Base-by-base conservation (phyloP, 2,113 vertebrate genomes). In the Machaerirhynchus nigripectus region DNA sequence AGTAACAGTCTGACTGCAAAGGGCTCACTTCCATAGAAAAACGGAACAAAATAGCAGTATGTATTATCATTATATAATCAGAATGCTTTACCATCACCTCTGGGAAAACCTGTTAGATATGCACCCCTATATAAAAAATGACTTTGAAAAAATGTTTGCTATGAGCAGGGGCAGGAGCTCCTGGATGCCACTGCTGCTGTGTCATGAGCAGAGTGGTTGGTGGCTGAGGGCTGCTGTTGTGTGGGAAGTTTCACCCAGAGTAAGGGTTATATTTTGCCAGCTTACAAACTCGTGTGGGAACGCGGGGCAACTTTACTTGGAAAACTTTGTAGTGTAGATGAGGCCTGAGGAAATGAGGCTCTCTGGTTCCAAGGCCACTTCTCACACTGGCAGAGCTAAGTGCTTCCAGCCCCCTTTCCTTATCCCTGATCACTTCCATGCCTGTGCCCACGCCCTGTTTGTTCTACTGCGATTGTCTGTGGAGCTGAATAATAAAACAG, bases 361-460 rank as follows among this genome's bases (percentile, higher is more conserved):
- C 8, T 46, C 52, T 55, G 63, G 30, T 75, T 91, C 77, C 89
- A 91, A 87, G 69, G 91, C 42, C 47, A 47, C 81, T 81, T 84
- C 77, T 91, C 69, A 59, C 56, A 50, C 4, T n/a, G 73, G 59
- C 87, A 87, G 78, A 74, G 52, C 37, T 50, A 77, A 91, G 77
- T 67, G 87, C 64, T 96, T 94, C 84, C 96, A 95, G 73, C 26
- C 42, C 46, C 47, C 60, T 91, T 87, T 65, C 81, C 77, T 84
- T 69, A 59, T 24, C 52, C 30, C 52, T 67, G 81, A 82, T 75
- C 73, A 44, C 76, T 94, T 82, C 77, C 73, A 91, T 1, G 16
- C 60, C 77, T 55, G 39, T 86, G 60, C 47, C 79, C 84, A 93
- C 2, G 0, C 89, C 74, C 74, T 71, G 46, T 67, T 84, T 84